Percentiles rank a stretch among this genome's conserved stretches.
phyloP scores from a whole-genome alignment of 1,140 invertebrate genomes.

The Ridgeia piscesae region DNA sequence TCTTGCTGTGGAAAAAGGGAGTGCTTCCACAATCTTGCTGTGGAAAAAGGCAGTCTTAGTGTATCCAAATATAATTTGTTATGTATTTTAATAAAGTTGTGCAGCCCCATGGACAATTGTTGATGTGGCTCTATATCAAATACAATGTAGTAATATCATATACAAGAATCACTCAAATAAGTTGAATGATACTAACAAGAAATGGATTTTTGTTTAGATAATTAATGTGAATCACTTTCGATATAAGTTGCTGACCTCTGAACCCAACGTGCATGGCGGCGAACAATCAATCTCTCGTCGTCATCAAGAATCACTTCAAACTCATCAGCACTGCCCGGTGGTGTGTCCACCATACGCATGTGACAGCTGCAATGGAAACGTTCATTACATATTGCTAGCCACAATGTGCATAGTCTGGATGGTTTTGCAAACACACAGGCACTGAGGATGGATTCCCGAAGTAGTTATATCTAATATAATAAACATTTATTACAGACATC shows the following conservation, averaged over 20 bases:
- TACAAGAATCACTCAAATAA: too few relatives aligned
- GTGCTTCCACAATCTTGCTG: too few relatives aligned
- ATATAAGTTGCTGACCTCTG: background rate
- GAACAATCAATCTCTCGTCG: constrained; percentile 20
- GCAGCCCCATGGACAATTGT: too few relatives aligned
- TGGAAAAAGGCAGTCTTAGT: too few relatives aligned
- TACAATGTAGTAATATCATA: too few relatives aligned
- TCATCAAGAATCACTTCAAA: constrained; percentile 46
- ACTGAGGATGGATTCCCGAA: too few relatives aligned
- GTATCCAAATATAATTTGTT: too few relatives aligned
- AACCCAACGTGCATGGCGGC: background rate
- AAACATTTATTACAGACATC: too few relatives aligned
- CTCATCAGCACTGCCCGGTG: constrained; percentile 48
- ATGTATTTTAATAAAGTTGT: too few relatives aligned
- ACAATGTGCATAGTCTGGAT: background rate
- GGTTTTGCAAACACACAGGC: background rate
- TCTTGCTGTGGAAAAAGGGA: too few relatives aligned
- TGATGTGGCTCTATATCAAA: too few relatives aligned
- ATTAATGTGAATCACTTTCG: background rate
- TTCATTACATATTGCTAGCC: background rate
- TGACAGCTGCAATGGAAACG: constrained; percentile 40
- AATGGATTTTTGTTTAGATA: background rate
- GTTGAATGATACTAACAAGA: background rate
- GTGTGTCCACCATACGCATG: constrained; percentile 37
- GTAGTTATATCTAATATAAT: too few relatives aligned